phyloP scores from a whole-genome alignment of 2,113 vertebrate species.

The Mellivora capensis region DNA sequence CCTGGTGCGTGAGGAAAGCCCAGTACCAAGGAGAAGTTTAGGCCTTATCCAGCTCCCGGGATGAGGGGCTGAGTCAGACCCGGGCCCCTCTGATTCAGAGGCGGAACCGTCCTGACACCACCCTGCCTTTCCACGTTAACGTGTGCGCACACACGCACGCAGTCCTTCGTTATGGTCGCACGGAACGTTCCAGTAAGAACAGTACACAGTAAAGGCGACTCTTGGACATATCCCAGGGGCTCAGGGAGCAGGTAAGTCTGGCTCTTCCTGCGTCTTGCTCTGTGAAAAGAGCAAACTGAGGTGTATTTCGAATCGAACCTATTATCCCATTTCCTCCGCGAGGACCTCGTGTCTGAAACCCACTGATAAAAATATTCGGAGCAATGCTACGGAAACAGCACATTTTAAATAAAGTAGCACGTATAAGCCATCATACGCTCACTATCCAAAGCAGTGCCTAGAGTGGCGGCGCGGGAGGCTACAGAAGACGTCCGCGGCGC shows the following conservation, averaged over 20 bases:
- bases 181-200: neutral
- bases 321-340: neutral
- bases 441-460: neutral
- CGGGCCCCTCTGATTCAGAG: neutral
- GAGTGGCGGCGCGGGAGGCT: fast-evolving
- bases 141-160: fast-evolving
- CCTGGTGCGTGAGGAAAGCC: neutral
- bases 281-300: neutral
- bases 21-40: neutral
- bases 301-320: fast-evolving
- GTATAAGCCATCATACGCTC: neutral
- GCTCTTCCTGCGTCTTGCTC: neutral
- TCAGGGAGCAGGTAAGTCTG: too few relatives aligned
- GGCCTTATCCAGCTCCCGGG: neutral
- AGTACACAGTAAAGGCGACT: neutral
- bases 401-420: neutral
- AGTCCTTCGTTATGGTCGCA: neutral
- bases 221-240: neutral
- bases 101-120: fast-evolving
- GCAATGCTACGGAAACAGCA: neutral
- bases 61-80: neutral
- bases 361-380: neutral
- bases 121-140: fast-evolving
- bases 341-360: neutral
- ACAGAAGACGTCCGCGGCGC: too few relatives aligned